Conservation (phyloP, 1,140 invertebrate genomes). For the Drosophila dunni region DNA sequence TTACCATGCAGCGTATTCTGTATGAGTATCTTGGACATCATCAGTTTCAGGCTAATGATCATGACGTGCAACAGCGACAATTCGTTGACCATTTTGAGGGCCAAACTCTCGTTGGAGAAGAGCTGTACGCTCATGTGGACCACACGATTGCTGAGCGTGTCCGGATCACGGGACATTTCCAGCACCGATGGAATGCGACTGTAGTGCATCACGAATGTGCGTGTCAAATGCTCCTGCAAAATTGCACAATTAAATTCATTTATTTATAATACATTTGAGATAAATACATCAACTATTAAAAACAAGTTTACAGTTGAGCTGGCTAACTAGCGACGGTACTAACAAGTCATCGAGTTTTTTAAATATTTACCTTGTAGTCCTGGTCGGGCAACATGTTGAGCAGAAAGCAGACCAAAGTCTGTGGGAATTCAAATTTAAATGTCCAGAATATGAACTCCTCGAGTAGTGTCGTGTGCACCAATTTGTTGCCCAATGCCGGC, state of each 20-base stretch:
- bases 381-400: conserved; percentile 98
- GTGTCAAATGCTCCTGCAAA: conserved; percentile 93
- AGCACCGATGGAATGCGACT: conserved; percentile 96
- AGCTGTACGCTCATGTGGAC: conserved; percentile 98
- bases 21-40: conserved; percentile 96
- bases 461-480: conserved; percentile 94
- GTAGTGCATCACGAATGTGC: conserved; percentile 98
- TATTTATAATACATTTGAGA: not conserved
- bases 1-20: conserved; percentile 93
- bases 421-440: conserved; percentile 98
- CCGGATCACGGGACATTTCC: conserved; percentile 93
- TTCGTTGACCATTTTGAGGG: conserved; percentile 95
- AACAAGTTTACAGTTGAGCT: too few relatives aligned
- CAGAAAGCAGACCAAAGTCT: conserved; percentile 97
- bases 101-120: conserved; percentile 96
- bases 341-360: too few relatives aligned
- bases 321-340: too few relatives aligned
- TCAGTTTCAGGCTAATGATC: conserved; percentile 96
- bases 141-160: conserved; percentile 96
- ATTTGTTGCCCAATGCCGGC: conserved; percentile 91
- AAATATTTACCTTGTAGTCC: conserved; percentile 94
- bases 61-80: conserved; percentile 96
- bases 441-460: conserved; percentile 99
- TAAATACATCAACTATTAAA: too few relatives aligned
- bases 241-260: not conserved